Evolutionary conservation across 2,888 invertebrate species (phyloP).

Genomic region (Syrphus vitripennis): DNA sequence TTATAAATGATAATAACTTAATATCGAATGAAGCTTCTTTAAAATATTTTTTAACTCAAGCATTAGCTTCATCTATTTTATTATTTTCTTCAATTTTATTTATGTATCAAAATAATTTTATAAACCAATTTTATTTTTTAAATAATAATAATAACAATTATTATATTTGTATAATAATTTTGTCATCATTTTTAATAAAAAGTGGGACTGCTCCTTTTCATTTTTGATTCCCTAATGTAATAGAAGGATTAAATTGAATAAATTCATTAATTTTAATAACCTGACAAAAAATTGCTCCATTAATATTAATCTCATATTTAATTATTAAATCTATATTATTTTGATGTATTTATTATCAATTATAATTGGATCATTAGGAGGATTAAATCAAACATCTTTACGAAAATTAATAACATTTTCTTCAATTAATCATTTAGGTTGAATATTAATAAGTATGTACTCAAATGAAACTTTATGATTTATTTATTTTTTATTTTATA

Average conservation of each 20-base stretch:
- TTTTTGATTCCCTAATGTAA: constrained; percentile 84
- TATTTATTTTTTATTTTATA: constrained; percentile 82
- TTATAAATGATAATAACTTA: constrained; percentile 83
- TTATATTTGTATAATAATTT: constrained; percentile 78
- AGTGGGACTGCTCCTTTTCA: constrained; percentile 84
- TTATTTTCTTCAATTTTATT: constrained; percentile 79
- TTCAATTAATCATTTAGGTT: constrained; percentile 85
- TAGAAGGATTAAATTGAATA: constrained; percentile 83
- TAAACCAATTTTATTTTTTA: too few relatives aligned
- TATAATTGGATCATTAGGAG: constrained; percentile 82
- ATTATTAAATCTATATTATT: constrained; percentile 81
- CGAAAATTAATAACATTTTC: constrained; percentile 85
- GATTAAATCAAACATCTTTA: constrained; percentile 83
- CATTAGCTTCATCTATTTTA: constrained; percentile 83
- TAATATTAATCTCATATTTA: constrained; percentile 83
- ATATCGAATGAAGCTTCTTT: constrained; percentile 83
- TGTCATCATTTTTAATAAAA: constrained; percentile 82
- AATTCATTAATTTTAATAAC: constrained; percentile 83
- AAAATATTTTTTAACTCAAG: constrained; percentile 85
- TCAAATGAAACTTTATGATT: constrained; percentile 82
- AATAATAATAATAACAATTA: constrained; percentile 73
- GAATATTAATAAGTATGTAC: constrained; percentile 82
- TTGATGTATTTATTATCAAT: constrained; percentile 81
- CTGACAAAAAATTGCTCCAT: constrained; percentile 86
- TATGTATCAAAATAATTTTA: constrained; percentile 29